Percentiles rank a stretch among this genome's conserved stretches.
These are phyloP conservation scores for Corythoichthys intestinalis DNA, from an alignment of 2,113 vertebrate genomes.

Conservation along the genomic window DNA sequence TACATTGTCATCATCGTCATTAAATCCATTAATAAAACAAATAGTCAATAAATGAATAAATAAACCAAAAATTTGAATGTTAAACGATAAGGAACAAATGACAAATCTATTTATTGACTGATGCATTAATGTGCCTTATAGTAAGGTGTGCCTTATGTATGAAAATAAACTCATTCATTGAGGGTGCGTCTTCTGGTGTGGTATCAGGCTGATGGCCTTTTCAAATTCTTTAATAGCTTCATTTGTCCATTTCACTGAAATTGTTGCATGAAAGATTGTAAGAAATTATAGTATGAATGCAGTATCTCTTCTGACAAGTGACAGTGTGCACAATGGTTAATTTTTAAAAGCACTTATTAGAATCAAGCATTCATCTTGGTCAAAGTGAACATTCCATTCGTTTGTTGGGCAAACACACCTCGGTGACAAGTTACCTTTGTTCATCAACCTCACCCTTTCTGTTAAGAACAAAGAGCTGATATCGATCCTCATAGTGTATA, in stretches of 20 bases:
- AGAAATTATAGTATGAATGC: not conserved
- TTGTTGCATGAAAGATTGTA: not conserved
- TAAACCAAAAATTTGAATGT: no score
- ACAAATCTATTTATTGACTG: no score
- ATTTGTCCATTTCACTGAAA: conserved; percentile 6
- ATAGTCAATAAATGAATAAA: no score
- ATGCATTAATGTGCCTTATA: no score
- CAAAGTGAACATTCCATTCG: not conserved
- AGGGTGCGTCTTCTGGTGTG: no score
- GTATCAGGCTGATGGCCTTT: not conserved
- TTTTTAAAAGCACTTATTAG: not conserved
- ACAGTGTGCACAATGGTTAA: not conserved
- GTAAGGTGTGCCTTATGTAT: no score
- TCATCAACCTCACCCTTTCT: conserved; percentile 9
- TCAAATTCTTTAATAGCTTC: not conserved
- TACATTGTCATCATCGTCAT: not conserved
- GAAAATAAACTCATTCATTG: no score
- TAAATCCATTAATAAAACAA: not conserved
- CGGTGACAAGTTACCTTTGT: conserved; percentile 9
- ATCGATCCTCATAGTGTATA: conserved; percentile 19
- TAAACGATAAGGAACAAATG: no score
- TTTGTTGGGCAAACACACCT: conserved; percentile 16
- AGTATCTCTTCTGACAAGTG: conserved; percentile 1
- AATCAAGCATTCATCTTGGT: not conserved
- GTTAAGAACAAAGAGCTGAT: conserved; percentile 19